phyloP scores from a whole-genome alignment of 2,113 vertebrate genomes.

The Nycticorax nycticorax region DNA sequence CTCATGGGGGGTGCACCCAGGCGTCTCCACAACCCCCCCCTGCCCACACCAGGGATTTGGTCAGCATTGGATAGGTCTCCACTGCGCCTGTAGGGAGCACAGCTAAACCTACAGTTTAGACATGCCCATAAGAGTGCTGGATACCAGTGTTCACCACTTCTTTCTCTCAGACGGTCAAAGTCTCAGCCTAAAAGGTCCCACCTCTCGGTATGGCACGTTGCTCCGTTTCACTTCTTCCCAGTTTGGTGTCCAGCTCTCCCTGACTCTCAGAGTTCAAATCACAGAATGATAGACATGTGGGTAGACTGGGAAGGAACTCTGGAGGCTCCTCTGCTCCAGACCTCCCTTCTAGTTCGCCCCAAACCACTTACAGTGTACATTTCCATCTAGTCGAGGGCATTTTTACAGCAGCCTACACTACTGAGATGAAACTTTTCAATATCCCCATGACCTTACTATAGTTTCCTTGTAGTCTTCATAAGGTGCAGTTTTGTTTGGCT shows the following conservation, averaged over 20 bases:
- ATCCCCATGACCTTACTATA: neutral
- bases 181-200: neutral
- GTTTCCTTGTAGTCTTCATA: neutral
- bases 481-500: neutral
- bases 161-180: neutral
- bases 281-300: fast-evolving
- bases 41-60: fast-evolving
- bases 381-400: neutral
- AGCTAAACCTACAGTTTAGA: neutral
- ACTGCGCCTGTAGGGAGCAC: fast-evolving
- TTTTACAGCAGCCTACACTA: neutral
- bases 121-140: fast-evolving
- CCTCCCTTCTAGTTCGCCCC: neutral
- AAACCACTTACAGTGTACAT: neutral
- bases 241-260: neutral
- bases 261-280: neutral
- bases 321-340: neutral
- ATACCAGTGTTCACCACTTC: neutral
- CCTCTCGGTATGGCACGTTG: fast-evolving
- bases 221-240: neutral
- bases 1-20: neutral
- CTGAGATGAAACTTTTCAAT: neutral
- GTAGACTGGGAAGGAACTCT: neutral
- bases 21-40: neutral
- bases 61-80: neutral